Percentiles rank a stretch among this genome's conserved stretches.
These are phyloP conservation scores for Lasioglossum morio DNA, from an alignment of 2,888 invertebrate species.

Conservation along the genomic window DNA sequence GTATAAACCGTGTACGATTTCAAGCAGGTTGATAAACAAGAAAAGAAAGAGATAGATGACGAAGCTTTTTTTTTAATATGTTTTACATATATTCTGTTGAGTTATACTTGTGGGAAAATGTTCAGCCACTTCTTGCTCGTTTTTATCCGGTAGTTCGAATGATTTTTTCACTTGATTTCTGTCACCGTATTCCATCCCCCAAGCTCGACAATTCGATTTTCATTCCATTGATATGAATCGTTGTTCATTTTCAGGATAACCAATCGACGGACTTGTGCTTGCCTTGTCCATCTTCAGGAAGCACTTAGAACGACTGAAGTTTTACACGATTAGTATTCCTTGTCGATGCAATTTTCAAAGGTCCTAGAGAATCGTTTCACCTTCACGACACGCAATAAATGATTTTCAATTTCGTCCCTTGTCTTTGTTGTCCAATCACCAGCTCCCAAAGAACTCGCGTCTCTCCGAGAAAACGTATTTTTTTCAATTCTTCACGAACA, in stretches of 20 bases:
- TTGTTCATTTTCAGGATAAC: constrained; percentile 32
- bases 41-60: constrained; percentile 26
- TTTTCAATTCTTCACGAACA: neutral
- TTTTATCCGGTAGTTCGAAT: neutral
- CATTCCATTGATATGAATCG: neutral
- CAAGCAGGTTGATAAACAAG: constrained; percentile 10
- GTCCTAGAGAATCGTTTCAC: too few relatives aligned
- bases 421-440: neutral
- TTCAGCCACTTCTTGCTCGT: neutral
- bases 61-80: neutral
- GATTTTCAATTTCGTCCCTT: too few relatives aligned
- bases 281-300: neutral
- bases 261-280: neutral
- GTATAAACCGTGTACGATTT: constrained; percentile 29
- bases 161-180: neutral
- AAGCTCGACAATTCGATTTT: neutral
- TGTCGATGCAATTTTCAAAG: too few relatives aligned
- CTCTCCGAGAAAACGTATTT: neutral
- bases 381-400: too few relatives aligned
- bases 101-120: neutral
- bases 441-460: neutral
- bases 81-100: neutral
- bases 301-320: neutral
- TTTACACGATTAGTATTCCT: too few relatives aligned
- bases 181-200: neutral